These are phyloP conservation scores for Vulpes lagopus DNA, from an alignment of 2,113 vertebrate genomes.

Conservation along the genomic window DNA sequence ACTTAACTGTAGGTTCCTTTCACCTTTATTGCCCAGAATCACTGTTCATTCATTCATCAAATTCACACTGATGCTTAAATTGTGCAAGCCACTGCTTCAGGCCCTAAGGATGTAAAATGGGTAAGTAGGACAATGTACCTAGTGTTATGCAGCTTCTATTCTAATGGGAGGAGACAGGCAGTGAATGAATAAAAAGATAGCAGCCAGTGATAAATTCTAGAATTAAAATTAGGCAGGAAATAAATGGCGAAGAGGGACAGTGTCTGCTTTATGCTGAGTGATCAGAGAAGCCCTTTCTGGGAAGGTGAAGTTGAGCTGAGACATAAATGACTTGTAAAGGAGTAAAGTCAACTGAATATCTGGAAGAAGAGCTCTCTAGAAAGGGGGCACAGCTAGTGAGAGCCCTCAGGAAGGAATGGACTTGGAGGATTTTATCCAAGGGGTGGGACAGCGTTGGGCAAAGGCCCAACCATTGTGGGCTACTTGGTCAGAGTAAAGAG, in stretches of 20 bases:
- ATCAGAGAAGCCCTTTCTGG: background rate
- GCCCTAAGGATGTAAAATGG: background rate
- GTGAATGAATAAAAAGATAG: background rate
- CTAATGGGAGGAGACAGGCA: background rate
- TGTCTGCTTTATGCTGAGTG: background rate
- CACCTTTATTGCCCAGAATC: background rate
- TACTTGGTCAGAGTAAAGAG: background rate
- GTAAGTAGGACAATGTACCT: background rate
- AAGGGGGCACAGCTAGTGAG: background rate
- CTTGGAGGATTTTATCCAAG: background rate
- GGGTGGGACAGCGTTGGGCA: background rate
- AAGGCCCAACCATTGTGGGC: background rate
- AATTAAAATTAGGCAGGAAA: conserved; percentile 39
- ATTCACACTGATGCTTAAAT: background rate
- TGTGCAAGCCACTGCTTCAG: background rate
- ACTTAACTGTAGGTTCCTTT: background rate
- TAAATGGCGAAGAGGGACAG: background rate
- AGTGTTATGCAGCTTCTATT: background rate
- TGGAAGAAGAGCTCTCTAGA: background rate
- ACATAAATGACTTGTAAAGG: background rate
- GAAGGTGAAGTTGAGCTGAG: conserved; percentile 7
- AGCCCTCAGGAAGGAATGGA: background rate
- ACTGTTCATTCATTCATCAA: conserved; percentile 6
- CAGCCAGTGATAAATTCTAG: background rate
- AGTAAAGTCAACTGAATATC: background rate